Evolutionary conservation across 1,140 invertebrate genomes (phyloP).

Genomic region (Conus betulinus): DNA sequence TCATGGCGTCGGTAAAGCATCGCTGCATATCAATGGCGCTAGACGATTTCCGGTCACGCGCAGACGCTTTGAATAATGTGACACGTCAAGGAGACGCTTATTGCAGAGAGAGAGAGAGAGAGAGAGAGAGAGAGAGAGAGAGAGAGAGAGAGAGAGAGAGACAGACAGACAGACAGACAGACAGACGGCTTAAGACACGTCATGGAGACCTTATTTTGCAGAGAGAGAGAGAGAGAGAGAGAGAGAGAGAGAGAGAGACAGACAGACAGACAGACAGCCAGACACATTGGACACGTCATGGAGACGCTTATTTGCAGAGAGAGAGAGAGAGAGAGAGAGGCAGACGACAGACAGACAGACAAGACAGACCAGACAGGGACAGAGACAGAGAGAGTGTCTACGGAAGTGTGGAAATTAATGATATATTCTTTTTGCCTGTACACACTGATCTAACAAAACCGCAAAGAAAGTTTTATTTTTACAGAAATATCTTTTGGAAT

Average conservation of each 20-base stretch:
- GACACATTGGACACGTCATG: background rate
- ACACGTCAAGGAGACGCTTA: background rate
- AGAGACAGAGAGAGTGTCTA: too few relatives aligned
- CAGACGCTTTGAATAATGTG: background rate
- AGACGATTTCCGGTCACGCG: background rate
- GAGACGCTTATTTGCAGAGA: background rate
- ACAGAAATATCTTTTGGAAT: too few relatives aligned
- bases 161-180: background rate
- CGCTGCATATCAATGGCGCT: background rate
- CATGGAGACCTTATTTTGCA: background rate
- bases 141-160: background rate
- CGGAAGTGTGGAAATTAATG: too few relatives aligned
- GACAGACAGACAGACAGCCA: background rate
- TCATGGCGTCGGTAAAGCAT: background rate
- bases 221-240: background rate
- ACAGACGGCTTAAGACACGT: too few relatives aligned
- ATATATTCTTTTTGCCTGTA: too few relatives aligned
- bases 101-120: background rate
- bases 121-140: too few relatives aligned
- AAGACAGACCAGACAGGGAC: too few relatives aligned
- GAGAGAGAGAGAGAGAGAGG: too few relatives aligned
- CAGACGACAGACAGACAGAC: too few relatives aligned
- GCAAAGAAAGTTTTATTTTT: too few relatives aligned
- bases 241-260: constrained; percentile 2
- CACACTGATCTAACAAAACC: too few relatives aligned